Evolutionary conservation across 1,140 invertebrate species (phyloP).

Genomic region (Trinorchestia longiramus): DNA sequence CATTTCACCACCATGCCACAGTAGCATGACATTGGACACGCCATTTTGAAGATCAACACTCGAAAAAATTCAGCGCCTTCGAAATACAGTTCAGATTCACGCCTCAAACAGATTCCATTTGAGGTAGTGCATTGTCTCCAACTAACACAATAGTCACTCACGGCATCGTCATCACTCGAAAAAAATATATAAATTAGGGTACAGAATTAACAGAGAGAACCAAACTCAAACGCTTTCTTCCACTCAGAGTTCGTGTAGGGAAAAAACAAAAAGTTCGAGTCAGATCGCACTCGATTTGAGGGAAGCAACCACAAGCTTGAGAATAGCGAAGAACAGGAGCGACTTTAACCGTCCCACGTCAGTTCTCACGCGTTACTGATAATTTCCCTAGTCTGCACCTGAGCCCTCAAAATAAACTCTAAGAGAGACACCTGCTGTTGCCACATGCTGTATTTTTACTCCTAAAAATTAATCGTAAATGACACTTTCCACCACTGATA

Average conservation of each 20-base stretch:
- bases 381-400: background rate
- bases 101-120: background rate
- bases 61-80: background rate
- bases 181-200: background rate
- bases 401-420: slow-evolving; percentile 3
- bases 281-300: slow-evolving; percentile 18
- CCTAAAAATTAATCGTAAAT: background rate
- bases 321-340: background rate
- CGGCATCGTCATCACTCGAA: background rate
- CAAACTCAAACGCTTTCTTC: background rate
- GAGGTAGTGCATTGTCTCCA: background rate
- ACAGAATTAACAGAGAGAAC: background rate
- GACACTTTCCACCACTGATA: background rate
- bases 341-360: background rate
- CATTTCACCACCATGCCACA: slow-evolving; percentile 64
- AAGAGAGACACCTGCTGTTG: slow-evolving; percentile 11
- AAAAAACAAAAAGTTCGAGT: background rate
- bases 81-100: background rate
- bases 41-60: slow-evolving; percentile 43
- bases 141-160: slow-evolving; percentile 9
- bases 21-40: slow-evolving; percentile 65
- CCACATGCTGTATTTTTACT: background rate
- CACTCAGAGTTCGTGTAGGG: background rate
- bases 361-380: slow-evolving; percentile 41
- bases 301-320: background rate